phyloP scores from a whole-genome alignment of 1,140 invertebrate species.

The Belonocnema kinseyi region DNA sequence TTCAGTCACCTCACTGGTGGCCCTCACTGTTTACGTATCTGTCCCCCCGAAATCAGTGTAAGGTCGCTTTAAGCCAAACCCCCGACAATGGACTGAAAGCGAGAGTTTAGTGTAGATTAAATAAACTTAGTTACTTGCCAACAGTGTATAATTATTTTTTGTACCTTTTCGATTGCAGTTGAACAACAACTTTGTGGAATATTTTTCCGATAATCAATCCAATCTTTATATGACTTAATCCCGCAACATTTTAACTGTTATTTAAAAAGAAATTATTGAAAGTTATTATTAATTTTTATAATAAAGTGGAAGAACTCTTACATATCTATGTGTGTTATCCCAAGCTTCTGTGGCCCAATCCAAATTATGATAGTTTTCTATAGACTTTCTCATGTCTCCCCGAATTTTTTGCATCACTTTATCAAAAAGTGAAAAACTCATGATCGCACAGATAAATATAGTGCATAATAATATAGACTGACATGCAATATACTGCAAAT shows the following conservation, averaged over 20 bases:
- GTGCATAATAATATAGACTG: conserved; percentile 44
- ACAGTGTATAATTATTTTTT: not conserved
- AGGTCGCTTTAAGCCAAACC: too few relatives aligned
- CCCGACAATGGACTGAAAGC: too few relatives aligned
- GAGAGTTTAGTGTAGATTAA: too few relatives aligned
- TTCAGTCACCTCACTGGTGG: too few relatives aligned
- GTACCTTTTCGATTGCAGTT: conserved; percentile 46
- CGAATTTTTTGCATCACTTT: conserved; percentile 50
- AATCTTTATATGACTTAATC: conserved; percentile 56
- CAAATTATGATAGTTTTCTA: conserved; percentile 50
- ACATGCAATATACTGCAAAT: conserved; percentile 53
- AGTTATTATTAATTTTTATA: not conserved
- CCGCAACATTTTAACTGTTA: conserved; percentile 59
- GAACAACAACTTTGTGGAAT: conserved; percentile 62
- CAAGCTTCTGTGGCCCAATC: conserved; percentile 53
- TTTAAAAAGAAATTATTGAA: not conserved
- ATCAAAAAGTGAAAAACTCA: conserved; percentile 59
- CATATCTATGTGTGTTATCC: conserved; percentile 64
- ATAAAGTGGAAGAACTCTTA: conserved; percentile 35
- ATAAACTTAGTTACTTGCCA: too few relatives aligned
- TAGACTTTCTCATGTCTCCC: conserved; percentile 52
- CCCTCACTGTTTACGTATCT: too few relatives aligned
- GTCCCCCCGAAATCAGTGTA: too few relatives aligned
- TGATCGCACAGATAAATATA: conserved; percentile 51
- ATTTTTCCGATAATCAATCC: conserved; percentile 46